A percentile compares a stretch with the other conserved stretches of the same genome.
Conservation (phyloP, 2,888 invertebrate genomes). For the Drosophila bunnanda region DNA sequence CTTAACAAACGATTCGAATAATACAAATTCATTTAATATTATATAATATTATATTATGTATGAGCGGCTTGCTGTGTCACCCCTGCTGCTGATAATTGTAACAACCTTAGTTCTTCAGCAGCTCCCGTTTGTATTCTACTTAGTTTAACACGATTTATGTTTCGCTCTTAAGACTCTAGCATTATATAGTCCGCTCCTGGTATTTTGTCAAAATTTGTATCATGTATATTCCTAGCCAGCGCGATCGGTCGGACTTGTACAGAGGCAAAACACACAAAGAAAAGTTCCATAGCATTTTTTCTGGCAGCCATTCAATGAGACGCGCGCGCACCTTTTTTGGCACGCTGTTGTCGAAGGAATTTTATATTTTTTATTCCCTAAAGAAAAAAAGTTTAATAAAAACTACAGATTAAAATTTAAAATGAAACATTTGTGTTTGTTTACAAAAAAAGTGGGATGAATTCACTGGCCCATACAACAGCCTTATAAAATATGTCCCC, state of each 20-base stretch:
- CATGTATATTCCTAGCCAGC: slow-evolving; percentile 36
- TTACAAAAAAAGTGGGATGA: background rate
- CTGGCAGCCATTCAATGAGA: slow-evolving; percentile 80
- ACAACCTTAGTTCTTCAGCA: slow-evolving; percentile 35
- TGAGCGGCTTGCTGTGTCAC: background rate
- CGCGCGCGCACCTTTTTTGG: slow-evolving; percentile 67
- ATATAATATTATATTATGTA: background rate
- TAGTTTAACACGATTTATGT: slow-evolving; percentile 55
- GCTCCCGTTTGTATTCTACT: slow-evolving; percentile 70
- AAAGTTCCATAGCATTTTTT: slow-evolving; percentile 79
- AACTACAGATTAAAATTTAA: slow-evolving; percentile 71
- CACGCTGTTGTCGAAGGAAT: slow-evolving; percentile 75
- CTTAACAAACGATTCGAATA: background rate
- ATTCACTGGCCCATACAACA: no score
- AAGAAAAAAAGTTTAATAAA: slow-evolving; percentile 81
- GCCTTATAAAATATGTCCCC: no score
- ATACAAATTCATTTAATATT: background rate
- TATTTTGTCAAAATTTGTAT: slow-evolving; percentile 43
- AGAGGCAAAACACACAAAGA: slow-evolving; percentile 52
- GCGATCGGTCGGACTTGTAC: slow-evolving; percentile 51
- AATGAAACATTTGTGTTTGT: slow-evolving; percentile 3
- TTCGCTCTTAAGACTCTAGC: slow-evolving; percentile 34
- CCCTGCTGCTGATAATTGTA: background rate
- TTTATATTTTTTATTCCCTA: slow-evolving; percentile 84
- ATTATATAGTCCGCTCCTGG: slow-evolving; percentile 40